A percentile compares a stretch with the other conserved stretches of the same genome.
phyloP scores from a whole-genome alignment of 2,113 vertebrate species.

The Myanophis thanlyinensis region DNA sequence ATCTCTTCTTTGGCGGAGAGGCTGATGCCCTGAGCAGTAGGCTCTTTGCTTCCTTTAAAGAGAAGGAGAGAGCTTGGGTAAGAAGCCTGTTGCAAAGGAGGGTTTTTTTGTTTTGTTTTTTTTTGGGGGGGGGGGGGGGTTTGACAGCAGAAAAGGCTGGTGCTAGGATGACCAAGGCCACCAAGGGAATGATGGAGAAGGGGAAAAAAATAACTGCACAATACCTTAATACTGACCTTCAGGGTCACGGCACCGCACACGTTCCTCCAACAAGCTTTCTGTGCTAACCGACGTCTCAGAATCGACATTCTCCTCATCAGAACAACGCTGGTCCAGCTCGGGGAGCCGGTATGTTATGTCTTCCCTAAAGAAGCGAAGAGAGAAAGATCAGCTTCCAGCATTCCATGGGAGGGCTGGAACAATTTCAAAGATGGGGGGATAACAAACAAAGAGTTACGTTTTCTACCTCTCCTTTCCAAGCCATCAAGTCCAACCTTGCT shows the following conservation, averaged over 20 bases:
- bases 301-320: conserved; percentile 93
- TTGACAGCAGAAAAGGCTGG: neutral
- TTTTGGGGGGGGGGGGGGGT: too few species aligned
- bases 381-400: neutral
- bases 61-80: conserved; percentile 50
- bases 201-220: neutral
- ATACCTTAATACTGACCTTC: conserved; percentile 90
- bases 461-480: neutral
- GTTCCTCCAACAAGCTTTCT: conserved; percentile 91
- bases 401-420: neutral
- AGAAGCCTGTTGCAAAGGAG: conserved; percentile 19
- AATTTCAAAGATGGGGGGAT: too few species aligned
- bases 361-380: conserved; percentile 72
- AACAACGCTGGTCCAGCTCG: conserved; percentile 91
- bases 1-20: conserved; percentile 52
- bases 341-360: conserved; percentile 91
- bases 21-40: conserved; percentile 42
- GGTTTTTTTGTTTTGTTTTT: too few species aligned
- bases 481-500: neutral
- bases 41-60: conserved; percentile 66
- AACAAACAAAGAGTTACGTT: neutral
- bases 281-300: conserved; percentile 92
- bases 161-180: neutral
- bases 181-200: too few species aligned
- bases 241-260: conserved; percentile 64